Evolutionary conservation across 2,888 invertebrate species (phyloP), one percentile per base, ranked within the genome.

Genomic region (Macrosiphum euphorbiae): DNA sequence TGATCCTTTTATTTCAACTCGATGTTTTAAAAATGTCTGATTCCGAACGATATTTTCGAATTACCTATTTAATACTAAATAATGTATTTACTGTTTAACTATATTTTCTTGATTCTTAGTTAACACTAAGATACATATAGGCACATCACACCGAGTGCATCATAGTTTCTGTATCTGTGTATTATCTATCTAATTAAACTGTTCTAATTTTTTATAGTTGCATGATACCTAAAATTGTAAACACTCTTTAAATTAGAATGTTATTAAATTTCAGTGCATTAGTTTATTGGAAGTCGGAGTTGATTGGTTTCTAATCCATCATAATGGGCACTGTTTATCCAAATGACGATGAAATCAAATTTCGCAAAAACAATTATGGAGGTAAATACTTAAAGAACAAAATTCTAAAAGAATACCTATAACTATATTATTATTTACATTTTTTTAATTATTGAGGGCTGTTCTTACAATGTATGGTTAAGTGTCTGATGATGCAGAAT

Each of bases 311-410:
- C 20, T 26, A 47, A 24, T 4, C 1, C 11, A 2, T 92, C n/a
- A 89, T 55, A 41, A 93, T 93, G 93, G 84, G 61, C 5, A 93
- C 93, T 8, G 24, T 93, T 89, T 93, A 85, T 47, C 93, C 89
- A 35, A 35, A 84, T 61, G 26, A 61, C 11, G 24, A 90, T 4
- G 93, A 93, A 88, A 90, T 89, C 0, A 84, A 93, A 90, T 93
- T 93, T 24, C 93, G 93, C 0, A 55, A 89, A 44, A 5, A 26
- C 28, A 85, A 84, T 16, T 89, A 41, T 90, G 35, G 13, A 50
- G 90, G 93, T 93, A 61, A 92, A 55, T 89, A 35, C 20, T 50
- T 8, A 35, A 35, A 35, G 0, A 35, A 20, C 1, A 0, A 7
- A 35, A 35, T 78, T 55, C 35, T 20, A 7, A 20, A 35, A 35